phyloP scores from a whole-genome alignment of 1,140 invertebrate genomes.

The Steinernema khuongi region DNA sequence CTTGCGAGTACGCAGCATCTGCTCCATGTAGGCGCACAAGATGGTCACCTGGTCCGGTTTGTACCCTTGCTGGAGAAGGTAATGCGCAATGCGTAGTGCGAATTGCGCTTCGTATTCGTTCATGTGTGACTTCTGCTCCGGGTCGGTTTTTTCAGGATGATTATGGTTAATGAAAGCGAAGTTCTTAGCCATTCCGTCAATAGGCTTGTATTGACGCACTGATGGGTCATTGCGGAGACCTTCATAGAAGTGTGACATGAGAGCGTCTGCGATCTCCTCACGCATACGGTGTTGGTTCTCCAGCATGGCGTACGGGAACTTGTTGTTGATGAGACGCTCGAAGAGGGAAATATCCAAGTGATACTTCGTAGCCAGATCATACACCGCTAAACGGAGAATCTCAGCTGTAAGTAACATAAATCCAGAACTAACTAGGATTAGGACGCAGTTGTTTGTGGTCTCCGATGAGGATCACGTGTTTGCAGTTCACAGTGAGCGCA shows the following conservation, averaged over 20 bases:
- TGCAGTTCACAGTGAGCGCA: conserved; percentile 68
- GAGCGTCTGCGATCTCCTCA: conserved; percentile 58
- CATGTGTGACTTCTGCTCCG: conserved; percentile 54
- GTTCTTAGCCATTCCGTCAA: conserved; percentile 58
- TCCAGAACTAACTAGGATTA: conserved; percentile 58
- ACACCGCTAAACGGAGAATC: conserved; percentile 37
- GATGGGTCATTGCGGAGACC: conserved; percentile 53
- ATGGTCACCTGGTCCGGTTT: conserved; percentile 58
- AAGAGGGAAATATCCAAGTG: conserved; percentile 54
- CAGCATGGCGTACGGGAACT: conserved; percentile 54
- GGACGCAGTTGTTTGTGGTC: conserved; percentile 66
- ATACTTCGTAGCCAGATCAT: conserved; percentile 49
- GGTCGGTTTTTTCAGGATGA: conserved; percentile 43
- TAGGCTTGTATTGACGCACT: conserved; percentile 48
- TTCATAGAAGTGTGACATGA: conserved; percentile 59
- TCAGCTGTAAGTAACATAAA: neutral
- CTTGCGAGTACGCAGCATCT: conserved; percentile 51
- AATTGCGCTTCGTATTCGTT: conserved; percentile 60
- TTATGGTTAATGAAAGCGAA: conserved; percentile 60
- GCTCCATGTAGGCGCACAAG: conserved; percentile 61
- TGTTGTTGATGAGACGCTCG: conserved; percentile 52
- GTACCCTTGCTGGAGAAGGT: conserved; percentile 60
- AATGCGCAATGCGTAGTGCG: conserved; percentile 52
- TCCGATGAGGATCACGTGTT: conserved; percentile 78
- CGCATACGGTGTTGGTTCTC: conserved; percentile 61